These are phyloP conservation scores for Schlechtendalia chinensis DNA, from an alignment of 1,140 invertebrate species.

Conservation along the genomic window DNA sequence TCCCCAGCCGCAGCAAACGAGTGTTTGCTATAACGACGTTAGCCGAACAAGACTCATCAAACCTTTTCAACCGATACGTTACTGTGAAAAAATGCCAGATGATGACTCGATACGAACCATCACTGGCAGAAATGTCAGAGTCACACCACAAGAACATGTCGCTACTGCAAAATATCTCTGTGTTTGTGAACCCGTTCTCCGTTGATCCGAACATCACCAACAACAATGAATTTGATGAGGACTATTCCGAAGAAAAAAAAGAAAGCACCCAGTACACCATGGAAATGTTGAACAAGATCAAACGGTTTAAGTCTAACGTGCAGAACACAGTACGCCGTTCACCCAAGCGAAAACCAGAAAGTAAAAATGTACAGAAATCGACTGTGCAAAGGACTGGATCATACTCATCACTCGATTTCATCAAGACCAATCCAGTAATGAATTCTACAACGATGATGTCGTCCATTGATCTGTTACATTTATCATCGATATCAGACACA, in stretches of 20 bases:
- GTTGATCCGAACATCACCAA: constrained; percentile 52
- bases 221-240: constrained; percentile 55
- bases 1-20: constrained; percentile 22
- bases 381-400: constrained; percentile 52
- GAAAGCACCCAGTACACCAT: constrained; percentile 41
- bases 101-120: constrained; percentile 47
- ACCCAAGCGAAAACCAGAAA: constrained; percentile 45
- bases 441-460: constrained; percentile 52
- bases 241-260: constrained; percentile 53
- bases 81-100: constrained; percentile 49
- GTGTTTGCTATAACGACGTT: constrained; percentile 51
- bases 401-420: constrained; percentile 51
- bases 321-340: constrained; percentile 46
- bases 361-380: constrained; percentile 41
- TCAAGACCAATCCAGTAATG: constrained; percentile 49
- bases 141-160: constrained; percentile 59
- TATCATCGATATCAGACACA: constrained; percentile 52
- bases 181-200: constrained; percentile 63
- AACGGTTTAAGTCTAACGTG: constrained; percentile 43
- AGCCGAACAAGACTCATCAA: constrained; percentile 49
- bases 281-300: constrained; percentile 46
- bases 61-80: constrained; percentile 31
- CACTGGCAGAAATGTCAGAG: constrained; percentile 44
- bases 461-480: constrained; percentile 52
- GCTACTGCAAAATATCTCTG: constrained; percentile 59